Conservation (phyloP, 2,113 vertebrate species). For the Struthidea cinerea region DNA sequence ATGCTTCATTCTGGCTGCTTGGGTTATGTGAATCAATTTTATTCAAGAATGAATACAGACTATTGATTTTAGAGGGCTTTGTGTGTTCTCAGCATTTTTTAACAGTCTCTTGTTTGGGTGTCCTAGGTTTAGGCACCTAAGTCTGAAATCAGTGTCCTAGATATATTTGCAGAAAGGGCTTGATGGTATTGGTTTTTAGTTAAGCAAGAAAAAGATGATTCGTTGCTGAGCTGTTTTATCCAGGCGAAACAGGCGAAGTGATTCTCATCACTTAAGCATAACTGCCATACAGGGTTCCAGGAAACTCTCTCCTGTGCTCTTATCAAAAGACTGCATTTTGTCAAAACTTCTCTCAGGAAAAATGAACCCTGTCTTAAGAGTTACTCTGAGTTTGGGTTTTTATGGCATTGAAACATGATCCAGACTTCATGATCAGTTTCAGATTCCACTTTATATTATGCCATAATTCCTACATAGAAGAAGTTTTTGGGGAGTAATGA, state of each 20-base stretch:
- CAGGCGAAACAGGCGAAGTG: not conserved
- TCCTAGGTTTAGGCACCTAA: not conserved
- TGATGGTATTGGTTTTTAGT: not conserved
- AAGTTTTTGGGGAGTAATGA: not conserved
- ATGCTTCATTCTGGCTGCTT: not conserved
- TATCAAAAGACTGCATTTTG: not conserved
- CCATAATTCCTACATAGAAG: not conserved
- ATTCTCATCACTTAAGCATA: not conserved
- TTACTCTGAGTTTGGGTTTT: not conserved
- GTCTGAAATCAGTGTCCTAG: not conserved
- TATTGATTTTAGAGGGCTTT: slow-evolving; percentile 37
- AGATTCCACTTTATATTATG: not conserved
- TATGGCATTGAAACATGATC: not conserved
- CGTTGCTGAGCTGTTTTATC: not conserved
- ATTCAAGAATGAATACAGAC: not conserved
- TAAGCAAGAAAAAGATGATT: not conserved
- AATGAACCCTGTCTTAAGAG: not conserved
- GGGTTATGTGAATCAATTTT: slow-evolving; percentile 7
- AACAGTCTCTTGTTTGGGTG: not conserved
- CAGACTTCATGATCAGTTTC: not conserved
- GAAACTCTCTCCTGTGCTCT: not conserved
- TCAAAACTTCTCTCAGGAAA: not conserved
- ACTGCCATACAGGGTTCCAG: not conserved
- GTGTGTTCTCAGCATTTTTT: not conserved
- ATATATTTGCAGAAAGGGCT: not conserved